Percentiles rank a stretch among this genome's conserved stretches.
phyloP scores from a whole-genome alignment of 1,140 invertebrate genomes.

The Panulirus ornatus region DNA sequence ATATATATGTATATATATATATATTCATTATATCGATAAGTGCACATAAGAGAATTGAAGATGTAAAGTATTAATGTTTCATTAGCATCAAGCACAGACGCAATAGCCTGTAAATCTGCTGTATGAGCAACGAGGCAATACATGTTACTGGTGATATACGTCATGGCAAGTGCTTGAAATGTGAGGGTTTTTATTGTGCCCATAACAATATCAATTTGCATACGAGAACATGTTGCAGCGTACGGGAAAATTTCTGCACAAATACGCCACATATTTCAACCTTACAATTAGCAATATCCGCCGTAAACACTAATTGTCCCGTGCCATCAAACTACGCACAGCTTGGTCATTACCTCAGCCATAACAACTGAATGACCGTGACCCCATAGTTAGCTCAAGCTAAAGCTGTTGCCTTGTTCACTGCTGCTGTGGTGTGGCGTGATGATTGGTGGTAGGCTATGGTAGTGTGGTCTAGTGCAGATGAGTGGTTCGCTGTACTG shows the following conservation, averaged over 20 bases:
- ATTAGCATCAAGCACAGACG: background rate
- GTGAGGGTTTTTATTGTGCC: constrained; percentile 28
- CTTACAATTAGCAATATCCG: constrained; percentile 59
- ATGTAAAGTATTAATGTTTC: background rate
- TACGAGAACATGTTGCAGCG: constrained; percentile 33
- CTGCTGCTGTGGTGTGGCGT: background rate
- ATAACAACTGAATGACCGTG: background rate
- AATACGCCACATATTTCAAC: constrained; percentile 61
- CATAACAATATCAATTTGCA: constrained; percentile 66
- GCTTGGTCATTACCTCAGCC: background rate
- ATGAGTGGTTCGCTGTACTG: background rate
- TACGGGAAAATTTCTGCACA: constrained; percentile 51
- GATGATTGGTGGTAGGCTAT: background rate
- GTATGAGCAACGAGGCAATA: background rate
- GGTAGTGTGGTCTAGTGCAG: background rate
- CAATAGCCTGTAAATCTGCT: background rate
- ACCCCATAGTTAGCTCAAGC: background rate
- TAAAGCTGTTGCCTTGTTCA: background rate
- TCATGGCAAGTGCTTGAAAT: constrained; percentile 24
- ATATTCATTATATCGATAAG: too few relatives aligned
- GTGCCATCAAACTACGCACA: background rate
- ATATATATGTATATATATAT: constrained; percentile 45
- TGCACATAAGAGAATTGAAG: too few relatives aligned
- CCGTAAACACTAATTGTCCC: constrained; percentile 45
- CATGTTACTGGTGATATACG: constrained; percentile 5